Evolutionary conservation across 2,797 vertebrate genomes (phyloP), one percentile per base, ranked within the genome.

Genomic region (Hirundo rustica): DNA sequence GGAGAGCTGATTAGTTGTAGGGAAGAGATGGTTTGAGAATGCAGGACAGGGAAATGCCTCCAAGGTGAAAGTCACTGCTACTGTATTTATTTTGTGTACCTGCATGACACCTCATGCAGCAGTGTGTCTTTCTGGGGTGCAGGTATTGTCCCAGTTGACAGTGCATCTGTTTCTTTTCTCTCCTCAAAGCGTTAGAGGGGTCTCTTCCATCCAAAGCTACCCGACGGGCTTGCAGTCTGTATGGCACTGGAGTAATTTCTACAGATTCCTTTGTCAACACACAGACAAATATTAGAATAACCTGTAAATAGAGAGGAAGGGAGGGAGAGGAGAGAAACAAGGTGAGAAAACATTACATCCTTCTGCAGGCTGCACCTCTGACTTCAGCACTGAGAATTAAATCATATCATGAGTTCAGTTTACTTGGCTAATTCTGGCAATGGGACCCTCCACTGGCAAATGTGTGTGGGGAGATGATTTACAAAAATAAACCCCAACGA

Each of bases 61-160:
- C 57, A 44, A 48, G 12, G 54, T 51, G 22, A 64, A 86, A 38
- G 25, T 72, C 16, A 5, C 47, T 65, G 30, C 30, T 61, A 51
- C 57, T 72, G 34, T 55, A 64, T 36, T 74, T 76, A 76, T 93
- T 73, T 74, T 40, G 85, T 9, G 0, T 94, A 97, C 97, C 97
- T 96, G 94, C 94, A 88, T 97, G 96, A 78, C 97, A 97, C 50
- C 85, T 92, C 92, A 95, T 95, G 85, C 97, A 97, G 92, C 97
- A 97, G 61, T 97, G 96, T 36, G 95, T 97, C 48, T 7, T 27
- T 32, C 20, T 88, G 57, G 97, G 96, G 45, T 97, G 97, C 60
- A 55, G 65, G 30, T 97, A 97, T 54, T 96, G 78, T 77, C 96
- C 97, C n/a, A 91, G 38, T 2, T 36, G 85, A 73, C 97, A 97